Base-by-base conservation (phyloP, 2,888 invertebrate genomes). In the Hetaerina titia region DNA sequence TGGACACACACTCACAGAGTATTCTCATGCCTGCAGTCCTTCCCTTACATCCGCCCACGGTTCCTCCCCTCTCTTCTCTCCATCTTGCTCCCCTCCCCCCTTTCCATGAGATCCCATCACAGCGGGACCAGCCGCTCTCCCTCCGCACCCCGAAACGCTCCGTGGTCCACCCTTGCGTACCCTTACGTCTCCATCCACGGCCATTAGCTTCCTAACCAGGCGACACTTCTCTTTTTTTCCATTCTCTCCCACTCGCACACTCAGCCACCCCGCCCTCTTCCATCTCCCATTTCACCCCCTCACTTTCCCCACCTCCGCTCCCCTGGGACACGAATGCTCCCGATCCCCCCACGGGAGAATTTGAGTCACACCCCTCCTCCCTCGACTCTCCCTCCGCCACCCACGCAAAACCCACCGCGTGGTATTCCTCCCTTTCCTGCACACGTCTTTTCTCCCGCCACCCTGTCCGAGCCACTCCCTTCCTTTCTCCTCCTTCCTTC, bases 151-250 rank as follows among this genome's bases (percentile, higher is more conserved):
- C 1, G 17, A n/a, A 9, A 22, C 69, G 22, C n/a, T 69, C 69
- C n/a, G 6, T n/a, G 7, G 22, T n/a, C 7, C 81, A 9, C 81
- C 31, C 13, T n/a, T 22, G 22, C 69, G 31, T 31, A 31, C 13
- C 31, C 8, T 81, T 81, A 25, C 81, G 81, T 81, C 25, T 81
- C 25, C 81, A 81, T 81, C 31, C 25, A 81, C 9, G 81, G 25
- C 81, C 81, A 31, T 31, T 31, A 81, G 81, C 81, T 31, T 81
- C 81, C 31, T 81, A 81, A 81, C 81, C 25, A 81, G 81, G 81
- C 81, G 31, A 31, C 81, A 13, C 25, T 25, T 25, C 8, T 11
- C 15, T 81, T 5, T 31, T 11, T 81, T 15, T 81, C 31, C 11
- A 11, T 13, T 22, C 69, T 69, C 6, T 81, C n/a, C 31, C 11